A percentile compares a stretch with the other conserved stretches of the same genome.
These are phyloP conservation scores for Danaus melanippus DNA, from an alignment of 1,140 invertebrate species.

Conservation along the genomic window DNA sequence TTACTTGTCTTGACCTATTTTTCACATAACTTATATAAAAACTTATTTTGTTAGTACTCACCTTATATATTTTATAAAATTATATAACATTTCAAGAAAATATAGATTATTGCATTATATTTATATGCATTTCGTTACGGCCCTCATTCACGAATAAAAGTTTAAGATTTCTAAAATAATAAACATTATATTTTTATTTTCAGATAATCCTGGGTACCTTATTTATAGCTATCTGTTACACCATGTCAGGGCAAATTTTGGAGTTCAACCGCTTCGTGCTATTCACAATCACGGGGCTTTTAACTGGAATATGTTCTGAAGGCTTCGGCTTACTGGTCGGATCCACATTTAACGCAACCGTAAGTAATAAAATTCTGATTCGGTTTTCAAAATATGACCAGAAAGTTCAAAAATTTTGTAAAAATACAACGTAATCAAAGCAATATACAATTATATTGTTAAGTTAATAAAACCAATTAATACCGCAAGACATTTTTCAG, in stretches of 20 bases:
- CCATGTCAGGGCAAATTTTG: constrained; percentile 73
- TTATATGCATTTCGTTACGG: too few relatives aligned
- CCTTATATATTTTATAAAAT: too few relatives aligned
- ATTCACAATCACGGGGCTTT: constrained; percentile 68
- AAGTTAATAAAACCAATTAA: too few relatives aligned
- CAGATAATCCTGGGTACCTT: constrained; percentile 71
- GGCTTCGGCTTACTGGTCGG: constrained; percentile 76
- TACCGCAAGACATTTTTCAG: too few relatives aligned
- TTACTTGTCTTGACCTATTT: constrained; percentile 3
- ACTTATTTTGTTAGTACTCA: neutral
- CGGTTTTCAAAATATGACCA: too few relatives aligned
- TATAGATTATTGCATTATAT: too few relatives aligned
- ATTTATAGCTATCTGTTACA: constrained; percentile 73
- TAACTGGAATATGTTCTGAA: constrained; percentile 74
- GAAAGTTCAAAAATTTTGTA: too few relatives aligned
- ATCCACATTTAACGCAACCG: constrained; percentile 75
- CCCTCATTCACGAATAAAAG: too few relatives aligned
- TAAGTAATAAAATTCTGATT: constrained; percentile 40
- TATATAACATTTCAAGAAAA: too few relatives aligned
- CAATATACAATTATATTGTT: too few relatives aligned
- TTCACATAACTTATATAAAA: neutral
- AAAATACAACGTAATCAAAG: too few relatives aligned
- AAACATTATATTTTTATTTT: constrained; percentile 19
- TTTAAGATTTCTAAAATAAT: too few relatives aligned
- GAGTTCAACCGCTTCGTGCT: constrained; percentile 72